Evolutionary conservation across 1,140 invertebrate species (phyloP).

Genomic region (Micrasema longulum): DNA sequence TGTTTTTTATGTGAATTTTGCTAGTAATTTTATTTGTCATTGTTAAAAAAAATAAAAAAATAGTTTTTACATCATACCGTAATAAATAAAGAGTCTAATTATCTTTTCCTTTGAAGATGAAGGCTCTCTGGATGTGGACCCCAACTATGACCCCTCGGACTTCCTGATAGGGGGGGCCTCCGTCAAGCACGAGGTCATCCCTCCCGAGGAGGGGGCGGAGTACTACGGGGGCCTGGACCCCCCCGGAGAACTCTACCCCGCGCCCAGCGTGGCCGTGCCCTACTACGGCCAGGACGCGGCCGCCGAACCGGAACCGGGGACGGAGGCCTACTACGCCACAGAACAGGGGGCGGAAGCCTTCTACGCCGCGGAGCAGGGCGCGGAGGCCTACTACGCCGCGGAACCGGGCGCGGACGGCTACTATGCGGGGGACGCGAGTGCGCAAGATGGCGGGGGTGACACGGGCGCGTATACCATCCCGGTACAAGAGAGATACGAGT

Average conservation of each 20-base stretch:
- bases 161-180: conserved; percentile 71
- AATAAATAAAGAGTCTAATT: too few species aligned
- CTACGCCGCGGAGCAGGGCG: background rate
- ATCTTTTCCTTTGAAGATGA: conserved; percentile 68
- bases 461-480: background rate
- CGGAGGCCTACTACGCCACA: too few species aligned
- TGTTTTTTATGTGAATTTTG: too few species aligned
- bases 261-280: background rate
- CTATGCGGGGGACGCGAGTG: background rate
- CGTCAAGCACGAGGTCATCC: conserved; percentile 49
- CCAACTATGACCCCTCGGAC: conserved; percentile 89
- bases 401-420: background rate
- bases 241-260: background rate
- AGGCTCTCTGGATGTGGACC: conserved; percentile 84
- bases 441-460: conserved; percentile 8
- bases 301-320: background rate
- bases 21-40: too few species aligned
- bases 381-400: background rate
- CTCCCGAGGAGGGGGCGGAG: conserved; percentile 33
- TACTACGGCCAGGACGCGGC: conserved; percentile 1
- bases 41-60: too few species aligned
- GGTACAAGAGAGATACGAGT: conserved; percentile 21
- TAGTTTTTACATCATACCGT: too few species aligned
- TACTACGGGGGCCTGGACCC: conserved; percentile 1
- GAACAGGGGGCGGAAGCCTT: background rate